Conservation (phyloP, 2,797 vertebrate genomes). For the Sebastes goodei region DNA sequence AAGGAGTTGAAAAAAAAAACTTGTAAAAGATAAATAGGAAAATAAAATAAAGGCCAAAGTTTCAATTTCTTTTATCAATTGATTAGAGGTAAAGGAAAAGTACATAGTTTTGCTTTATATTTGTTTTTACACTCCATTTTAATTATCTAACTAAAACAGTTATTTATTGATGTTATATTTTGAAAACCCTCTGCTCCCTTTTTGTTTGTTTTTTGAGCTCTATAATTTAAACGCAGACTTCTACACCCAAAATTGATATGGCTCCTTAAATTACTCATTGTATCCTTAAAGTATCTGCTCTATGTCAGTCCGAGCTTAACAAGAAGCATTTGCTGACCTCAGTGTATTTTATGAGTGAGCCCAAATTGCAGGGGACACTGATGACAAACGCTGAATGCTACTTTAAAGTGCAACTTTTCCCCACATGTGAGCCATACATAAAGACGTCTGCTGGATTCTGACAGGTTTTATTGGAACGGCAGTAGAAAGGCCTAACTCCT, state of each 20-base stretch:
- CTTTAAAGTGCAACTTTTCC: conserved; percentile 33
- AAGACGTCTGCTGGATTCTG: conserved; percentile 38
- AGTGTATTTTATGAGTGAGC: conserved; percentile 36
- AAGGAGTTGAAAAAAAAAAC: neutral
- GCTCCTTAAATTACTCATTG: neutral
- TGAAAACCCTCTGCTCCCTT: neutral
- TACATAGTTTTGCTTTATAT: neutral
- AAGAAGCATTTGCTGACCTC: conserved; percentile 43
- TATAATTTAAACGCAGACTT: neutral
- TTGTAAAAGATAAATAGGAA: neutral
- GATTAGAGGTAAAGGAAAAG: neutral
- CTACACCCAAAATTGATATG: neutral
- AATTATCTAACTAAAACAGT: neutral
- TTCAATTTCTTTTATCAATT: neutral
- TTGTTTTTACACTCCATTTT: neutral
- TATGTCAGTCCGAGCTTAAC: neutral
- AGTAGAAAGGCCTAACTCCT: conserved; percentile 47
- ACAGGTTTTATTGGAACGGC: conserved; percentile 57
- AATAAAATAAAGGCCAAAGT: neutral
- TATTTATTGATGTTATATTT: neutral
- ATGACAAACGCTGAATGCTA: conserved; percentile 14
- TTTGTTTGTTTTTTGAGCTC: neutral
- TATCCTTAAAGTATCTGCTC: neutral
- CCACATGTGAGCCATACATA: conserved; percentile 56
- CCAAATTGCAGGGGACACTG: conserved; percentile 42